Conservation (phyloP, 2,888 invertebrate species). For the Hirtodrosophila duncani region DNA sequence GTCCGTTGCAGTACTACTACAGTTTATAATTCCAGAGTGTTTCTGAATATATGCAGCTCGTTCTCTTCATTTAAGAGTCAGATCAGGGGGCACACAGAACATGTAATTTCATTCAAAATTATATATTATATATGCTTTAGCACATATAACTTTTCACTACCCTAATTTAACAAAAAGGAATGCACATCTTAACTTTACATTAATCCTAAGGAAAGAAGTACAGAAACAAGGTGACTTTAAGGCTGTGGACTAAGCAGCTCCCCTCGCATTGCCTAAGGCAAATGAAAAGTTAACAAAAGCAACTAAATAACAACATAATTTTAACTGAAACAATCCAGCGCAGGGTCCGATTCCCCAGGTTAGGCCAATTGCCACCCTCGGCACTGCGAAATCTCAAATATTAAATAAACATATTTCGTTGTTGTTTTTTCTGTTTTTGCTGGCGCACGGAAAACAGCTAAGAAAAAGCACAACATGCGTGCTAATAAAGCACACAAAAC, state of each 20-base stretch:
- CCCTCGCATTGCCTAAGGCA: conserved; percentile 24
- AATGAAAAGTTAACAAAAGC: conserved; percentile 34
- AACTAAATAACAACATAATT: conserved; percentile 61
- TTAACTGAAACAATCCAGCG: conserved; percentile 13
- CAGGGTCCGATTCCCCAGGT: neutral
- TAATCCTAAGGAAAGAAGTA: too few relatives aligned
- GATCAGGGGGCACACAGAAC: too few relatives aligned
- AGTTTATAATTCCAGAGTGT: too few relatives aligned
- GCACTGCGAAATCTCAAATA: conserved; percentile 37
- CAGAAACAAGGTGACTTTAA: neutral
- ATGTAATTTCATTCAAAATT: too few relatives aligned
- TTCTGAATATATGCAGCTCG: too few relatives aligned
- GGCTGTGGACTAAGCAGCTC: neutral
- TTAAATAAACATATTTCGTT: conserved; percentile 46
- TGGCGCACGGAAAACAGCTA: conserved; percentile 43
- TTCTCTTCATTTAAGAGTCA: too few relatives aligned
- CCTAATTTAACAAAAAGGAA: too few relatives aligned
- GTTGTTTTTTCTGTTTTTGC: conserved; percentile 4
- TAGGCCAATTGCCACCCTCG: conserved; percentile 10
- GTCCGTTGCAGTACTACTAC: too few relatives aligned
- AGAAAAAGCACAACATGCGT: conserved; percentile 37
- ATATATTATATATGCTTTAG: too few relatives aligned
- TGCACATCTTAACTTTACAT: too few relatives aligned
- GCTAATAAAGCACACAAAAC: conserved; percentile 53
- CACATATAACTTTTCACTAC: too few relatives aligned